Conservation (phyloP, 2,797 vertebrate species). For the Takifugu ocellatus region DNA sequence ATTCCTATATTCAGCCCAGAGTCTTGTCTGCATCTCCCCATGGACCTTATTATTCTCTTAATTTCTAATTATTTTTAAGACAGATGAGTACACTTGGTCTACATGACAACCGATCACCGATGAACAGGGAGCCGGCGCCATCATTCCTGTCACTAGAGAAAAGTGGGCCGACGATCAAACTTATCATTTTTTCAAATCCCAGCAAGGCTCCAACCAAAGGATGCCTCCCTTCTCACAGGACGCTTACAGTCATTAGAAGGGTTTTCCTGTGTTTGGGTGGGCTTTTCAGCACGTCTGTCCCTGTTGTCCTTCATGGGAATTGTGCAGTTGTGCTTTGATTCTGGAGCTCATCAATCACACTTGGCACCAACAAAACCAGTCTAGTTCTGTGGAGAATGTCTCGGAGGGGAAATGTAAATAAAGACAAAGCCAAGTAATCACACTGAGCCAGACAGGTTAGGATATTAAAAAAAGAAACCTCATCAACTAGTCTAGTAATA, state of each 20-base stretch:
- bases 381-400: too few relatives aligned
- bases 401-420: too few relatives aligned
- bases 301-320: neutral
- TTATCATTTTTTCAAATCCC: conserved; percentile 10
- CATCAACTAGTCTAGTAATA: too few relatives aligned
- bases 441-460: too few relatives aligned
- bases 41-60: conserved; percentile 73
- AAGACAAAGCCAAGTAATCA: too few relatives aligned
- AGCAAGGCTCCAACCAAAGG: conserved; percentile 25
- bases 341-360: neutral
- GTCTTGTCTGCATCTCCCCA: conserved; percentile 58
- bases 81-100: conserved; percentile 67
- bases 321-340: neutral
- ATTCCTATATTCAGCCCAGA: conserved; percentile 41
- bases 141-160: conserved; percentile 37
- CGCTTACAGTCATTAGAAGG: neutral
- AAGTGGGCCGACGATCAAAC: conserved; percentile 56
- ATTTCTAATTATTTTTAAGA: conserved; percentile 74
- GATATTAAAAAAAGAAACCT: too few relatives aligned
- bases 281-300: neutral
- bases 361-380: too few relatives aligned
- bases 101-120: conserved; percentile 45
- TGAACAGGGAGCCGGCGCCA: conserved; percentile 43
- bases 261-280: neutral
- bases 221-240: conserved; percentile 10